These are phyloP conservation scores for Psilanteris sp. DNA, from an alignment of 1,140 invertebrate species.

Conservation along the genomic window DNA sequence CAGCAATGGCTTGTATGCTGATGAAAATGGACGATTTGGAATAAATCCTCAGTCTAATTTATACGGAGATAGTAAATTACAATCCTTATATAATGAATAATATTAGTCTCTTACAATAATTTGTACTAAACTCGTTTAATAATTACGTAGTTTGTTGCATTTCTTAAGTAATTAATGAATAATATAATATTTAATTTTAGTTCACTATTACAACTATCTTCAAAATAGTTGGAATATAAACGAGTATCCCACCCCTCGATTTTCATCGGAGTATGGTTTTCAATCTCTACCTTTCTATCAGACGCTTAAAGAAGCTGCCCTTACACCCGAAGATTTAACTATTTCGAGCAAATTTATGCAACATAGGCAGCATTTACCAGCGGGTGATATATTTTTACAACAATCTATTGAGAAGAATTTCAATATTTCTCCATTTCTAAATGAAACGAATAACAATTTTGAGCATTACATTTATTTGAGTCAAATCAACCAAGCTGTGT, in stretches of 20 bases:
- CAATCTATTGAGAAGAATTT: conserved; percentile 83
- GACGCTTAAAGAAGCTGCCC: conserved; percentile 82
- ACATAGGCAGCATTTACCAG: conserved; percentile 91
- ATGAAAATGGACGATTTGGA: conserved; percentile 87
- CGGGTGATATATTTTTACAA: conserved; percentile 84
- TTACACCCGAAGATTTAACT: conserved; percentile 82
- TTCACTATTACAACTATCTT: conserved; percentile 95
- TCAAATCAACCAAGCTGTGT: conserved; percentile 92
- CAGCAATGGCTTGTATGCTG: conserved; percentile 90
- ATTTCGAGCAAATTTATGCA: conserved; percentile 83
- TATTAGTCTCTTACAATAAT: no score
- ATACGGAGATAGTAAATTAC: conserved; percentile 92
- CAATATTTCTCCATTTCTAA: conserved; percentile 79
- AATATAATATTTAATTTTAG: conserved; percentile 79
- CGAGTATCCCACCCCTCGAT: conserved; percentile 89
- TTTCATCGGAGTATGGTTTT: conserved; percentile 97
- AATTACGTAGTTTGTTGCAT: no score
- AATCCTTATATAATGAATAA: no score
- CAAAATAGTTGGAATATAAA: conserved; percentile 89
- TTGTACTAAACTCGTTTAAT: no score
- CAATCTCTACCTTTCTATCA: conserved; percentile 90
- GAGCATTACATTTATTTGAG: conserved; percentile 83
- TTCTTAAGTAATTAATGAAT: no score
- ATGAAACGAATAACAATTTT: conserved; percentile 79
- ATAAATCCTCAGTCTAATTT: conserved; percentile 87